Evolutionary conservation across 2,797 vertebrate genomes (phyloP).

Genomic region (Alcedo quadribrachys): DNA sequence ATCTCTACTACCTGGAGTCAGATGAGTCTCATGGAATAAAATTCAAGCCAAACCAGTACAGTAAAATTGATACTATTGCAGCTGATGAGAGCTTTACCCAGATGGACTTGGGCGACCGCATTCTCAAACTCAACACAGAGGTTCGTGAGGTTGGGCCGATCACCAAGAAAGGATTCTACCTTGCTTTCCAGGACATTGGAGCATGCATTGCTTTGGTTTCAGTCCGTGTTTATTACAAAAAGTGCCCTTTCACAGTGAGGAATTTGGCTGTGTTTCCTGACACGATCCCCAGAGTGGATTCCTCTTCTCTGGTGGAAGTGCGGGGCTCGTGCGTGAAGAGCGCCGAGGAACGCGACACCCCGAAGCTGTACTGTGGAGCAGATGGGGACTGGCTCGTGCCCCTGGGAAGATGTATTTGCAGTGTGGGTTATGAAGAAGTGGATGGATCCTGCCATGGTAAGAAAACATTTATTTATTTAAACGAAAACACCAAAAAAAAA

Average conservation of each 20-base stretch:
- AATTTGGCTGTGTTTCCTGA: slow-evolving; percentile 94
- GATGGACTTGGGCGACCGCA: slow-evolving; percentile 95
- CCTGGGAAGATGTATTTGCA: too few relatives aligned
- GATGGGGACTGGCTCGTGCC: too few relatives aligned
- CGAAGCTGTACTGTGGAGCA: too few relatives aligned
- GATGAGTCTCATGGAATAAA: slow-evolving; percentile 89
- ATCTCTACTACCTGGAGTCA: slow-evolving; percentile 92
- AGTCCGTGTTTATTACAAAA: slow-evolving; percentile 94
- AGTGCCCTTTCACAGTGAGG: slow-evolving; percentile 92
- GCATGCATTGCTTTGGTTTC: slow-evolving; percentile 95
- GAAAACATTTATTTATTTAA: too few relatives aligned
- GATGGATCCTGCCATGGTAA: too few relatives aligned
- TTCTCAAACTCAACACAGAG: slow-evolving; percentile 96
- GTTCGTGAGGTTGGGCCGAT: slow-evolving; percentile 93
- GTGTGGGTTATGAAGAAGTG: too few relatives aligned
- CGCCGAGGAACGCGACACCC: slow-evolving; percentile 1
- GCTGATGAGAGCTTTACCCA: slow-evolving; percentile 97
- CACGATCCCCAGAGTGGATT: slow-evolving; percentile 93
- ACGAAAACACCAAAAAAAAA: too few relatives aligned
- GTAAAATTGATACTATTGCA: slow-evolving; percentile 94
- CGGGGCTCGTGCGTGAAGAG: slow-evolving; percentile 93
- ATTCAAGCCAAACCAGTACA: slow-evolving; percentile 90
- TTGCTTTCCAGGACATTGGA: slow-evolving; percentile 96
- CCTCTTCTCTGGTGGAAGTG: slow-evolving; percentile 94
- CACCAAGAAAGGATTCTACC: slow-evolving; percentile 91